Evolutionary conservation across 2,797 vertebrate species (phyloP).

Genomic region (Anguilla marmorata): DNA sequence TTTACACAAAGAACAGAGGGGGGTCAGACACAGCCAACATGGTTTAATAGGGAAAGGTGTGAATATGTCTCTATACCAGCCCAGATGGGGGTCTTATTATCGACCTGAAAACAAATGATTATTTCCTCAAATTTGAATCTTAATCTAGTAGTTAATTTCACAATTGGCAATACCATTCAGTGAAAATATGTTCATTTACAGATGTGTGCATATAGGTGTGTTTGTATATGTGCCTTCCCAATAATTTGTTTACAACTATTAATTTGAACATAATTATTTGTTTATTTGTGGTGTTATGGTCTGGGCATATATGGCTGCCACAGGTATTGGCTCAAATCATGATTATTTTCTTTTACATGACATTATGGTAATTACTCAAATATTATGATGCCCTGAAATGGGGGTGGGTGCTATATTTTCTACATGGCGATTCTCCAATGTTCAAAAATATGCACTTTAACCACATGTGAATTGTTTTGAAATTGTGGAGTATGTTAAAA

Average conservation of each 20-base stretch:
- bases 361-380: too few species aligned
- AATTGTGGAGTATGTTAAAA: too few species aligned
- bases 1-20: neutral
- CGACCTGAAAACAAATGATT: constrained; percentile 5
- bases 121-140: constrained; percentile 7
- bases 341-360: too few species aligned
- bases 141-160: constrained; percentile 2
- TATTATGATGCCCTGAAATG: too few species aligned
- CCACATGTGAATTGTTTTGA: too few species aligned
- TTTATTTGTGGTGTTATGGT: too few species aligned
- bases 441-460: too few species aligned
- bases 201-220: neutral
- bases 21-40: neutral
- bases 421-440: too few species aligned
- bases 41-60: constrained; percentile 1
- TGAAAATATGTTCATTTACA: neutral
- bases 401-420: too few species aligned
- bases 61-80: neutral
- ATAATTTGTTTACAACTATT: neutral
- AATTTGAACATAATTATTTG: neutral
- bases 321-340: too few species aligned
- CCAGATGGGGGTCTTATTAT: neutral
- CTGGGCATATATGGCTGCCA: too few species aligned
- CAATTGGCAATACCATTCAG: neutral
- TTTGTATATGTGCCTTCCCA: neutral